phyloP scores from a whole-genome alignment of 2,113 vertebrate species.

The Meles meles region DNA sequence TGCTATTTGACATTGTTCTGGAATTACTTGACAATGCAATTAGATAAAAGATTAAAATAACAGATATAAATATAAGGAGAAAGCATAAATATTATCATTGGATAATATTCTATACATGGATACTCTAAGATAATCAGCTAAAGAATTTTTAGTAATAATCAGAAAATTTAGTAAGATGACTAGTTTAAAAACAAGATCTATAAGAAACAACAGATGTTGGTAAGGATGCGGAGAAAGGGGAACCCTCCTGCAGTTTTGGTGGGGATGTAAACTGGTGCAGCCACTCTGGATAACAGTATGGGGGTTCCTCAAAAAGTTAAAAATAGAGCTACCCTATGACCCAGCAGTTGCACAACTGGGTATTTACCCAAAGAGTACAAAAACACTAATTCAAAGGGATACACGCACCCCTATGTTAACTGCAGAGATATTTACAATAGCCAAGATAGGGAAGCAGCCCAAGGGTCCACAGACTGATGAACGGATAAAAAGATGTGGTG shows the following conservation, averaged over 20 bases:
- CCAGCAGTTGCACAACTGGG: not conserved
- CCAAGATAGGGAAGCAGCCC: not conserved
- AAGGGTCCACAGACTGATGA: not conserved
- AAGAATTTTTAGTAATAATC: not conserved
- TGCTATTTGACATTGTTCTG: not conserved
- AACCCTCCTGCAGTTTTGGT: not conserved
- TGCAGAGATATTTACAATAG: not conserved
- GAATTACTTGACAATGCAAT: not conserved
- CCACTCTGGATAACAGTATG: not conserved
- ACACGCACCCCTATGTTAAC: not conserved
- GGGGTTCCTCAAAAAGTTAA: not conserved
- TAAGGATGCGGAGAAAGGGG: not conserved
- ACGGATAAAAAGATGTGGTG: not conserved
- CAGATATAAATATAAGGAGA: not conserved
- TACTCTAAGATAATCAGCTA: not conserved
- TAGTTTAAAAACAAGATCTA: slow-evolving; percentile 30
- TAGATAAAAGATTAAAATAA: not conserved
- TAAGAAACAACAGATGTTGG: not conserved
- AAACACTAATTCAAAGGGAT: not conserved
- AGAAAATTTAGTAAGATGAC: not conserved
- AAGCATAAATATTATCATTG: not conserved
- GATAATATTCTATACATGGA: not conserved
- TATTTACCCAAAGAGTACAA: not conserved
- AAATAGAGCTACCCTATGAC: not conserved
- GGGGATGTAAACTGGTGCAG: not conserved